A percentile compares a stretch with the other conserved stretches of the same genome.
Conservation (phyloP, 2,113 vertebrate species). For the Python bivittatus region DNA sequence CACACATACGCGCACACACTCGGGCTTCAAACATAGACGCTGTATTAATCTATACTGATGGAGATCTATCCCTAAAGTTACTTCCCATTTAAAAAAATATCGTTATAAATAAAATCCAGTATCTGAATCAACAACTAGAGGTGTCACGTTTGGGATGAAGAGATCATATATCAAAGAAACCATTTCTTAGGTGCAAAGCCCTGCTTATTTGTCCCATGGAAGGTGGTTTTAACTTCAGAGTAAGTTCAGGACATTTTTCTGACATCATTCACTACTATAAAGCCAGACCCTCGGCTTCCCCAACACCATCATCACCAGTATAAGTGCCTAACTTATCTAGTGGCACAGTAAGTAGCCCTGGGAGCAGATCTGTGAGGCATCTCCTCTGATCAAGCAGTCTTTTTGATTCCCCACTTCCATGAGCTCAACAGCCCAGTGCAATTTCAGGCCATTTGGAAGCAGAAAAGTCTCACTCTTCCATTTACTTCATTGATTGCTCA, state of each 20-base stretch:
- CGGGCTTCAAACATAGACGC: neutral
- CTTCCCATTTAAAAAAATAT: neutral
- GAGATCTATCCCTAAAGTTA: neutral
- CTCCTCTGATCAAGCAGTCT: neutral
- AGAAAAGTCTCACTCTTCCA: neutral
- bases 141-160: neutral
- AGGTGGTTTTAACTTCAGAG: neutral
- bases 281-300: neutral
- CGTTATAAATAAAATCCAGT: neutral
- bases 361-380: neutral
- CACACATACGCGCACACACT: neutral
- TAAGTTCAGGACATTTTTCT: neutral
- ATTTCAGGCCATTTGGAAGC: neutral
- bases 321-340: too few relatives aligned
- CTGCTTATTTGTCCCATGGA: neutral
- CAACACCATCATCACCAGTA: too few relatives aligned
- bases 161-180: neutral
- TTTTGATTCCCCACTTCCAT: neutral
- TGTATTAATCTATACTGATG: neutral
- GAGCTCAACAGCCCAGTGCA: neutral
- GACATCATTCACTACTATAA: neutral
- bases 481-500: neutral
- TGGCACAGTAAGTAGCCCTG: neutral
- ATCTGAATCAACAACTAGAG: neutral
- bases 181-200: neutral